A percentile compares a stretch with the other conserved stretches of the same genome.
These are phyloP conservation scores for Polydesmus complanatus DNA, from an alignment of 2,888 invertebrate genomes.

Conservation along the genomic window DNA sequence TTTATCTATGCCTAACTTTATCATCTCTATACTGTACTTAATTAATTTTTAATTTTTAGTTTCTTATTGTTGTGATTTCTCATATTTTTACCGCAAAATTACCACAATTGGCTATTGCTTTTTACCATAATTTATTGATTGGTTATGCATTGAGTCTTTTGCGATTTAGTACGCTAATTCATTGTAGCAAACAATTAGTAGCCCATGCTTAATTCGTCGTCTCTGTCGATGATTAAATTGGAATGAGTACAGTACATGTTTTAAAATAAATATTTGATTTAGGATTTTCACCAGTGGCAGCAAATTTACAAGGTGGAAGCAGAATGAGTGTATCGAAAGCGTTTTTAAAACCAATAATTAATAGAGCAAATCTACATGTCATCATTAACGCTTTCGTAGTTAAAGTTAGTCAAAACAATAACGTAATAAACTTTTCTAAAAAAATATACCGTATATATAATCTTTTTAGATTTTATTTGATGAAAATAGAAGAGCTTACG, in stretches of 20 bases:
- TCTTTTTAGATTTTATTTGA: not conserved
- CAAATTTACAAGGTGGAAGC: slow-evolving; percentile 21
- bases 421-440: too few species aligned
- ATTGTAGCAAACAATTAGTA: too few species aligned
- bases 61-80: too few species aligned
- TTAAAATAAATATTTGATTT: not conserved
- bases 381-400: slow-evolving; percentile 42
- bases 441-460: too few species aligned
- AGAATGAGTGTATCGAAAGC: slow-evolving; percentile 23
- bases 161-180: too few species aligned
- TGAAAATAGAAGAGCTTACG: not conserved
- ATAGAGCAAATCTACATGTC: slow-evolving; percentile 43
- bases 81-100: too few species aligned
- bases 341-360: slow-evolving; percentile 41
- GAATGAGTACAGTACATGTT: not conserved
- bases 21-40: not conserved
- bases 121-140: too few species aligned
- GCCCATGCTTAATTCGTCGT: too few species aligned
- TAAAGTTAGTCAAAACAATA: slow-evolving; percentile 28
- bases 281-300: slow-evolving; percentile 8
- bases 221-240: too few species aligned
- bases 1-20: not conserved
- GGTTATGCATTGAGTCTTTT: too few species aligned
- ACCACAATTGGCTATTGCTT: too few species aligned
- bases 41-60: not conserved